Percentiles rank a stretch among this genome's conserved stretches.
Evolutionary conservation across 2,113 vertebrate genomes (phyloP).

Genomic region (Hirundichthys speculiger): DNA sequence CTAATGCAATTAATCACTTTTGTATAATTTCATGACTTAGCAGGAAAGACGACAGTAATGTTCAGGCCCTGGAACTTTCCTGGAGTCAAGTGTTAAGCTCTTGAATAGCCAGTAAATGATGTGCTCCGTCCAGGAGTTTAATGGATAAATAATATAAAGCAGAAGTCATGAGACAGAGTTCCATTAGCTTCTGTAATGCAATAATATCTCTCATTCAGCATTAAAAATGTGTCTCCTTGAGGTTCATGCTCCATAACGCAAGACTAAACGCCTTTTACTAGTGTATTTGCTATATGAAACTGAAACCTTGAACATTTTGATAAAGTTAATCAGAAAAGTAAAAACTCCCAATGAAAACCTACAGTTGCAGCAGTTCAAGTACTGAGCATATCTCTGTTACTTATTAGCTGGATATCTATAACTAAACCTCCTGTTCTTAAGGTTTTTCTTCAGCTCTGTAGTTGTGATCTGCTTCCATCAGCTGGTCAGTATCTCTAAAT

Average conservation of each 20-base stretch:
- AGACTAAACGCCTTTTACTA: neutral
- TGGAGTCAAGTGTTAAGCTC: neutral
- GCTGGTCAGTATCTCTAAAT: too few species aligned
- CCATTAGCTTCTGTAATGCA: slow-evolving; percentile 1
- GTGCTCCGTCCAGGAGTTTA: neutral
- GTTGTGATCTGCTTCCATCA: too few species aligned
- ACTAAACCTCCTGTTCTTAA: too few species aligned
- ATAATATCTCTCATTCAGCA: neutral
- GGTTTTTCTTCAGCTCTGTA: too few species aligned
- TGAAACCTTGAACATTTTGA: neutral
- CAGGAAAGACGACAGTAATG: slow-evolving; percentile 12
- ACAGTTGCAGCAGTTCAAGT: neutral
- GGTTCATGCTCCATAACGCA: neutral
- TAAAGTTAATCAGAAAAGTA: neutral
- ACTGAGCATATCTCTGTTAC: too few species aligned
- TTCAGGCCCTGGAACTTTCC: neutral
- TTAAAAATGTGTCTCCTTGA: neutral
- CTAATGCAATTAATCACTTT: slow-evolving; percentile 22
- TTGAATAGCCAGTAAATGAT: neutral
- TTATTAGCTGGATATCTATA: too few species aligned
- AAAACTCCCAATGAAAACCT: neutral
- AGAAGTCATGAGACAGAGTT: neutral
- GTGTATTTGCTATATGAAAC: neutral
- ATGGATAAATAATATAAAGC: neutral
- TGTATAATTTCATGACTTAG: slow-evolving; percentile 7